Evolutionary conservation across 2,113 vertebrate species (phyloP).

Genomic region (Oryctolagus cuniculus): DNA sequence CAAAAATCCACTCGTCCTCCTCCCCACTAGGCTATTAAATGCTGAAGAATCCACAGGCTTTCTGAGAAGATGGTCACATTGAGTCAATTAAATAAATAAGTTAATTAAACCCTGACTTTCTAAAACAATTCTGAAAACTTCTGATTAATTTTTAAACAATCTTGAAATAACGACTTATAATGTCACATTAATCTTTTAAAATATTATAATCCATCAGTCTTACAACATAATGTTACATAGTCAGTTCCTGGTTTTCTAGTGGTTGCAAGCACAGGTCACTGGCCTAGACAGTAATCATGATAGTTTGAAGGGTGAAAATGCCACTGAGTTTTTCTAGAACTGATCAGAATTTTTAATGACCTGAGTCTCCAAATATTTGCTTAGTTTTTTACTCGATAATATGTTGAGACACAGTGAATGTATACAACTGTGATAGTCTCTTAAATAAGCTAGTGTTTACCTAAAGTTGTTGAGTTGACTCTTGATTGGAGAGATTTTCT

Average conservation of each 20-base stretch:
- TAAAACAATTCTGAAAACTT: slow-evolving; percentile 66
- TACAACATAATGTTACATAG: not conserved
- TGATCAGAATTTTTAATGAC: slow-evolving; percentile 64
- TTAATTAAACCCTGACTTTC: slow-evolving; percentile 75
- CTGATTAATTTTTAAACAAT: slow-evolving; percentile 78
- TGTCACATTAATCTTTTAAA: slow-evolving; percentile 56
- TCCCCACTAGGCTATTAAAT: slow-evolving; percentile 57
- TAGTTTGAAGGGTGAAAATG: not conserved
- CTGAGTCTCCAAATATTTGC: slow-evolving; percentile 27
- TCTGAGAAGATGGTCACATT: slow-evolving; percentile 49
- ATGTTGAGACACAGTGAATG: not conserved
- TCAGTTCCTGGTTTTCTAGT: slow-evolving; percentile 2
- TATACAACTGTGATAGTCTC: not conserved
- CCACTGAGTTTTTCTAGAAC: not conserved
- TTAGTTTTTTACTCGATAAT: slow-evolving; percentile 47
- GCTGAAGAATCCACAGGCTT: slow-evolving; percentile 45
- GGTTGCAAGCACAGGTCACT: slow-evolving; percentile 46
- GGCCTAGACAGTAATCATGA: slow-evolving; percentile 19
- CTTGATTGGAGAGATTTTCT: slow-evolving; percentile 46
- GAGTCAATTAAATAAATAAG: slow-evolving; percentile 64
- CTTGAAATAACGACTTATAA: slow-evolving; percentile 66
- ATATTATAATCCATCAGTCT: slow-evolving; percentile 48
- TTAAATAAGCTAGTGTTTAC: slow-evolving; percentile 47
- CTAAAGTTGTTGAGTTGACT: slow-evolving; percentile 15
- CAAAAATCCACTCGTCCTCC: not conserved